Percentiles rank a stretch among this genome's conserved stretches.
phyloP scores from a whole-genome alignment of 2,888 invertebrate genomes.

The Dolomedes plantarius region DNA sequence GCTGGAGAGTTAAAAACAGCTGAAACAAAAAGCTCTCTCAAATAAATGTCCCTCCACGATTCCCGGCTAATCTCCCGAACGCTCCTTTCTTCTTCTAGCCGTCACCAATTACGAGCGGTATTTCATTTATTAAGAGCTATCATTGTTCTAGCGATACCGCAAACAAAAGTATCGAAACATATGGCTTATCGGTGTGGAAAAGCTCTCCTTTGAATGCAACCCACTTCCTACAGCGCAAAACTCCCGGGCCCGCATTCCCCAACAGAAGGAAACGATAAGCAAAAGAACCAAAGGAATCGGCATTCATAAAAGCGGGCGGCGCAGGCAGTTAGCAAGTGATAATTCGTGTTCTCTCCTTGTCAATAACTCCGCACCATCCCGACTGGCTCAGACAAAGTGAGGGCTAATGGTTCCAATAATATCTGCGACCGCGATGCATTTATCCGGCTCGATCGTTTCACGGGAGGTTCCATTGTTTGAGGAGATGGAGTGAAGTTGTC shows the following conservation, averaged over 20 bases:
- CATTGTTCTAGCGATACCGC: slow-evolving; percentile 49
- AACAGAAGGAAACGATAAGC: slow-evolving; percentile 56
- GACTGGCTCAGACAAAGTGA: slow-evolving; percentile 41
- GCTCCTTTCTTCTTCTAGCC: slow-evolving; percentile 5
- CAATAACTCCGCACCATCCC: slow-evolving; percentile 38
- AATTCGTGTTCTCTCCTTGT: slow-evolving; percentile 39
- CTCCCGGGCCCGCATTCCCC: slow-evolving; percentile 24
- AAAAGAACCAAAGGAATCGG: slow-evolving; percentile 40
- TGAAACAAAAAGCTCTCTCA: no score
- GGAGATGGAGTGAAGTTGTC: slow-evolving; percentile 62
- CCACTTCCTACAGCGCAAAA: slow-evolving; percentile 33
- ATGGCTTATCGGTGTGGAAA: slow-evolving; percentile 38
- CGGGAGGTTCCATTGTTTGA: slow-evolving; percentile 6
- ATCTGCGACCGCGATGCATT: slow-evolving; percentile 39
- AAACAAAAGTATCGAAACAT: slow-evolving; percentile 58
- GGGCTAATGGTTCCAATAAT: slow-evolving; percentile 64
- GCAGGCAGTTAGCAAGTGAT: slow-evolving; percentile 6
- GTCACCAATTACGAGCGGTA: slow-evolving; percentile 30
- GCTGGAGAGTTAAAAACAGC: no score
- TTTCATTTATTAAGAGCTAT: slow-evolving; percentile 57
- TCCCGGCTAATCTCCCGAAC: no score
- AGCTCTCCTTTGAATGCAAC: slow-evolving; percentile 14
- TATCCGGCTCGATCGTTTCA: slow-evolving; percentile 41
- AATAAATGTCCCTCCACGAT: no score
- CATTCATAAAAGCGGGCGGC: slow-evolving; percentile 32